A percentile compares a stretch with the other conserved stretches of the same genome.
Conservation (phyloP, 2,888 invertebrate species). For the Diaprepes abbreviatus region DNA sequence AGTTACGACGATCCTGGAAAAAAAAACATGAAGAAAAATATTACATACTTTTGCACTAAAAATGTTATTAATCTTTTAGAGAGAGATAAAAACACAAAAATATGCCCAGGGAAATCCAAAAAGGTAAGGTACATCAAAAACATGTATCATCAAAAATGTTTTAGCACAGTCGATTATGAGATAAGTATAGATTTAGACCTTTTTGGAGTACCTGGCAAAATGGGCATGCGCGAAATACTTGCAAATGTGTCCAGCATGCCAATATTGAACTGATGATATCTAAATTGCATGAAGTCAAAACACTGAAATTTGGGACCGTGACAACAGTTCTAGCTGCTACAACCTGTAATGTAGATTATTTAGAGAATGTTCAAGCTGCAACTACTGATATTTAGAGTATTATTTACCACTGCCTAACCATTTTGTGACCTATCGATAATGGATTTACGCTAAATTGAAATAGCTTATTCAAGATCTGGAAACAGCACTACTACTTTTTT, state of each 20-base stretch:
- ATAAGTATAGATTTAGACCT: constrained; percentile 29
- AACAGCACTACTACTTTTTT: not conserved
- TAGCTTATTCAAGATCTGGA: not conserved
- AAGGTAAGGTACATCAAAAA: constrained; percentile 19
- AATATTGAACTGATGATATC: constrained; percentile 17
- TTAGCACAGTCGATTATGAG: constrained; percentile 10
- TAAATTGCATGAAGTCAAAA: constrained; percentile 2
- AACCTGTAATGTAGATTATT: not conserved
- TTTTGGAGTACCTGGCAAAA: constrained; percentile 30
- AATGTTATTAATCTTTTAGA: constrained; percentile 5
- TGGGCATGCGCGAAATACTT: constrained; percentile 25
- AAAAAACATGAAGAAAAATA: no score
- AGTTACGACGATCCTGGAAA: no score
- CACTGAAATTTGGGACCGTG: not conserved
- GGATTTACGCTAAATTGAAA: not conserved
- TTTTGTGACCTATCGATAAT: not conserved
- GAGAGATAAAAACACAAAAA: constrained; percentile 6
- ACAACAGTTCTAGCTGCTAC: not conserved
- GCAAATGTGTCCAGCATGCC: constrained; percentile 18
- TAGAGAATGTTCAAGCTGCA: not conserved
- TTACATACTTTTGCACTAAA: no score
- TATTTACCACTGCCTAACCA: not conserved
- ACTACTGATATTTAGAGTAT: not conserved
- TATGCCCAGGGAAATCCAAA: constrained; percentile 29
- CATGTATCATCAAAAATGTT: constrained; percentile 6